Conservation (phyloP, 2,888 invertebrate genomes). For the Ennomos quercinarius region DNA sequence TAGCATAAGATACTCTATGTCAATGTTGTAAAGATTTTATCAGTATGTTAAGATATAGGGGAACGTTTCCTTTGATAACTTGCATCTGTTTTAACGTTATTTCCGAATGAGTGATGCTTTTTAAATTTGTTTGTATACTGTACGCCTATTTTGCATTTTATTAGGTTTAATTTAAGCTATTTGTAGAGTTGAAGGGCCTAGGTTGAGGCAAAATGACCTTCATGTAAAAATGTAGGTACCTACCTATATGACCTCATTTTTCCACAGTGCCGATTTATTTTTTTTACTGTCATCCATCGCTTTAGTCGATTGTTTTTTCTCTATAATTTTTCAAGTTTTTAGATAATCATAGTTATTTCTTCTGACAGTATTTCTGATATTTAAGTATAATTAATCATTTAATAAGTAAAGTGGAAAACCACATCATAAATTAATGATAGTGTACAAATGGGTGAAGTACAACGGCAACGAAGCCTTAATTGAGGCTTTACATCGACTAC, state of each 20-base stretch:
- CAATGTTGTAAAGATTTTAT: constrained; percentile 29
- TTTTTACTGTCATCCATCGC: too few species aligned
- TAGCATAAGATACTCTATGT: constrained; percentile 30
- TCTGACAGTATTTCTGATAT: too few species aligned
- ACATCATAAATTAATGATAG: constrained; percentile 58
- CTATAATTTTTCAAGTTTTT: too few species aligned
- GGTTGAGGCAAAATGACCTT: background rate
- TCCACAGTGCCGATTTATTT: too few species aligned
- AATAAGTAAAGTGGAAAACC: constrained; percentile 35
- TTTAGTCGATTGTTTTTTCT: too few species aligned
- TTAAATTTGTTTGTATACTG: constrained; percentile 83
- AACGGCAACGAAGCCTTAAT: constrained; percentile 69
- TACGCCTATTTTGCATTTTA: constrained; percentile 72
- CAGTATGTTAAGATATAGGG: constrained; percentile 48
- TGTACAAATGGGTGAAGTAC: constrained; percentile 54
- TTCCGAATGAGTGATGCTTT: constrained; percentile 72
- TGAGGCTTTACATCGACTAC: constrained; percentile 76
- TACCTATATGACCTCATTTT: too few species aligned
- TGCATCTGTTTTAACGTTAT: constrained; percentile 74
- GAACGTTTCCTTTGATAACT: constrained; percentile 75
- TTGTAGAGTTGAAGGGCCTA: constrained; percentile 44
- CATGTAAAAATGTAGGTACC: too few species aligned
- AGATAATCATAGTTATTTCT: too few species aligned
- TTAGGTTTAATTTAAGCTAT: constrained; percentile 72
- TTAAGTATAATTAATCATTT: background rate